Conservation (phyloP, 2,113 vertebrate species). For the Condylura cristata region DNA sequence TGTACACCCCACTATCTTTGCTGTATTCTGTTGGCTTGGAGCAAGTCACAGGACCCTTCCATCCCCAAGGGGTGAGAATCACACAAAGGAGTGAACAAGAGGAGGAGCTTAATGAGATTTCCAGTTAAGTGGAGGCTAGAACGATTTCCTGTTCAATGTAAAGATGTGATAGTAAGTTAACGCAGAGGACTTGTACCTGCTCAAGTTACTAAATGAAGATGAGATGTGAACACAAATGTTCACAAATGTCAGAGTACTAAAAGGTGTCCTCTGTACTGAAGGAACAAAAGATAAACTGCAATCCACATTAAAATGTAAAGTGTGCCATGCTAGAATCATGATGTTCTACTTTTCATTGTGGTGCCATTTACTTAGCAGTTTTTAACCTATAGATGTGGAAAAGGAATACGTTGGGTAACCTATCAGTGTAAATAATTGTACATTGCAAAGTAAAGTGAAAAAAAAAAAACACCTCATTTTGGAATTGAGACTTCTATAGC, state of each 20-base stretch:
- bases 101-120: neutral
- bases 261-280: neutral
- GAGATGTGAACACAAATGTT: neutral
- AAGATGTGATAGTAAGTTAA: neutral
- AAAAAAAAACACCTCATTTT: neutral
- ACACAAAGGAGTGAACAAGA: neutral
- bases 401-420: neutral
- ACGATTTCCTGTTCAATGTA: slow-evolving; percentile 13
- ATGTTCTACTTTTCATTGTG: neutral
- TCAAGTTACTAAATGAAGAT: slow-evolving; percentile 41
- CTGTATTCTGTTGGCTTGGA: neutral
- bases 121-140: neutral
- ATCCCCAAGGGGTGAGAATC: neutral
- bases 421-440: neutral
- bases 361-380: neutral
- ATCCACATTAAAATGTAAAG: neutral
- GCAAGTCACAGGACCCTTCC: neutral
- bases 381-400: neutral
- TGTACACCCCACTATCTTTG: neutral
- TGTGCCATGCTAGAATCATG: neutral
- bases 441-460: neutral
- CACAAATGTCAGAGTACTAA: neutral
- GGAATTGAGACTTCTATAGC: neutral
- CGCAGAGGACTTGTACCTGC: neutral
- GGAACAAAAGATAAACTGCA: neutral